Evolutionary conservation across 2,113 vertebrate genomes (phyloP).

Genomic region (Climacteris rufus): DNA sequence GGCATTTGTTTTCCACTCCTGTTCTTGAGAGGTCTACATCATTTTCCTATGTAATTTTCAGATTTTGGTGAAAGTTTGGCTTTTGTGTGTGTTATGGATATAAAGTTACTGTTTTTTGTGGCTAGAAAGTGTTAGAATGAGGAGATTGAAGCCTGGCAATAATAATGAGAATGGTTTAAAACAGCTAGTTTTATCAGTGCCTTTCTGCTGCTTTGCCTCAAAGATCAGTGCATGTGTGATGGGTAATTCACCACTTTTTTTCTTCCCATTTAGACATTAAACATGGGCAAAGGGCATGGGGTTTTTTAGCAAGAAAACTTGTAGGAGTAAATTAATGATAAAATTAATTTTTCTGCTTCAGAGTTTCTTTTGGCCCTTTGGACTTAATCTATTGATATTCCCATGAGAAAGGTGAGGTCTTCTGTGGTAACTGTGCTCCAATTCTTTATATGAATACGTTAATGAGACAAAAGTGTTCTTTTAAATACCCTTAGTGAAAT

Average conservation of each 20-base stretch:
- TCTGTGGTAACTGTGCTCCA: not conserved
- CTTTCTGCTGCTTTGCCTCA: not conserved
- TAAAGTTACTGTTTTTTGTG: not conserved
- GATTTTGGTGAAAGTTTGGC: not conserved
- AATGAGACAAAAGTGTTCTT: not conserved
- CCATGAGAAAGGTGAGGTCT: not conserved
- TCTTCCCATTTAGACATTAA: not conserved
- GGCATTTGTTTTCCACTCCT: not conserved
- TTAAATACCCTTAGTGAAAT: not conserved
- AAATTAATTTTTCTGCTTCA: not conserved
- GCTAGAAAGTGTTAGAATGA: not conserved
- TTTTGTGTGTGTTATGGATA: not conserved
- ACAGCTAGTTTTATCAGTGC: not conserved
- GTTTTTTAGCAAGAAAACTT: not conserved
- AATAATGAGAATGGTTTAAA: not conserved
- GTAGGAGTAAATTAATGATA: not conserved
- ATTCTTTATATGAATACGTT: not conserved
- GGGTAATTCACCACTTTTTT: not conserved
- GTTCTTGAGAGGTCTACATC: not conserved
- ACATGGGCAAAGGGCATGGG: not conserved
- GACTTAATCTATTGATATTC: not conserved
- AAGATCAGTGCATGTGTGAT: not conserved
- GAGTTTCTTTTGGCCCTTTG: not conserved
- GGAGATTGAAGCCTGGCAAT: not conserved
- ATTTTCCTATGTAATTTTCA: not conserved